Percentiles rank a stretch among this genome's conserved stretches.
Conservation (phyloP, 2,797 vertebrate genomes). For the Pangasius larnaudii region DNA sequence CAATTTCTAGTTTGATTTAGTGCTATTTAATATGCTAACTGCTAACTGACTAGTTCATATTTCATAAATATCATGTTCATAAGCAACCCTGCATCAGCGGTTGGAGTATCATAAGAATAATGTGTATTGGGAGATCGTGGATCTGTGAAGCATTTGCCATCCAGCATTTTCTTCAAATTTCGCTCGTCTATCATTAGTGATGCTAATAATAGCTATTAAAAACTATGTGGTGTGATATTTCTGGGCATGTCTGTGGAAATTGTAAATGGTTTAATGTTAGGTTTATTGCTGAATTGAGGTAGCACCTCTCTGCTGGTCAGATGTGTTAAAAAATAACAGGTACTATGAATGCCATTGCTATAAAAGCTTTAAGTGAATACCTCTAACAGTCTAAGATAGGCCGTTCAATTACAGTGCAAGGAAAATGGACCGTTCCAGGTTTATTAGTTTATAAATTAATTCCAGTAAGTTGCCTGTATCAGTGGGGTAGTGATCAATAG, state of each 20-base stretch:
- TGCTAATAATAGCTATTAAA: not conserved
- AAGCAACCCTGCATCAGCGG: not conserved
- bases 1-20: not conserved
- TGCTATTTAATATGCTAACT: not conserved
- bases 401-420: conserved; percentile 17
- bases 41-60: not conserved
- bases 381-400: not conserved
- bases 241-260: not conserved
- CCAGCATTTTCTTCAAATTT: not conserved
- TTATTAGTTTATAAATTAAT: conserved; percentile 38
- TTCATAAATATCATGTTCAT: not conserved
- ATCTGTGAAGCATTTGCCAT: not conserved
- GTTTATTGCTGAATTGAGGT: not conserved
- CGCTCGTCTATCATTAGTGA: not conserved
- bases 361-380: conserved; percentile 15
- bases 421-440: conserved; percentile 27
- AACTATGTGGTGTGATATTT: not conserved
- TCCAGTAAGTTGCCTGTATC: conserved; percentile 31
- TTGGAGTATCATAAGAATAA: not conserved
- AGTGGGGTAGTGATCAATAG: conserved; percentile 26
- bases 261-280: not conserved
- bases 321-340: not conserved
- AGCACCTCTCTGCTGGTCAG: not conserved
- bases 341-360: not conserved
- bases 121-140: no score